Percentiles rank a stretch among this genome's conserved stretches.
phyloP scores from a whole-genome alignment of 2,888 invertebrate genomes.

The Lepidochitona cinerea region DNA sequence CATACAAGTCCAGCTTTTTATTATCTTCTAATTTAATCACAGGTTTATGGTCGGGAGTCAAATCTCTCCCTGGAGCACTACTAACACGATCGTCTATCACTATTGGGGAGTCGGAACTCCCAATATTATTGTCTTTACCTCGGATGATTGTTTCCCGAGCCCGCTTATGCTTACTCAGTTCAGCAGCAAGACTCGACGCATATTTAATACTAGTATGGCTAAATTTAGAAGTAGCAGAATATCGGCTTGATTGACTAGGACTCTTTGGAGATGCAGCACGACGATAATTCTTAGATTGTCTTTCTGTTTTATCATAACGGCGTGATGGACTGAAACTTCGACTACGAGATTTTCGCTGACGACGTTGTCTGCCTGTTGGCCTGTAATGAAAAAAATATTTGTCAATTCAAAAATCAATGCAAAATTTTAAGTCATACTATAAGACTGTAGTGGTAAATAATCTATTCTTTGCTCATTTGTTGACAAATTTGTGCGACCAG shows the following conservation, averaged over 20 bases:
- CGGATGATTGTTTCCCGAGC: slow-evolving; percentile 63
- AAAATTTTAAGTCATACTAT: too few relatives aligned
- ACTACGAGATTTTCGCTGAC: slow-evolving; percentile 25
- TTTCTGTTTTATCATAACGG: neutral
- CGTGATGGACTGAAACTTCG: slow-evolving; percentile 37
- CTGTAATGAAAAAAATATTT: too few relatives aligned
- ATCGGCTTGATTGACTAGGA: neutral
- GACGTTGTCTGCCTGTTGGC: too few relatives aligned
- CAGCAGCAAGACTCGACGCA: slow-evolving; percentile 66
- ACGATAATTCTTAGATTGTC: neutral
- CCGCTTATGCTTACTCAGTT: slow-evolving; percentile 65
- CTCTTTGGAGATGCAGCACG: neutral
- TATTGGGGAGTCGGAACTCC: slow-evolving; percentile 13
- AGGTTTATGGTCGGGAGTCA: neutral
- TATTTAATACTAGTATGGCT: slow-evolving; percentile 54
- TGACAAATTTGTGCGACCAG: too few relatives aligned
- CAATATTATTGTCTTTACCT: neutral
- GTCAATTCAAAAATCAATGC: too few relatives aligned
- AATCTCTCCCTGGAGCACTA: neutral
- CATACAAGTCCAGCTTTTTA: neutral
- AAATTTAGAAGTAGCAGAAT: slow-evolving; percentile 31
- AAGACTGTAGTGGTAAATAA: too few relatives aligned
- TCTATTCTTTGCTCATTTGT: too few relatives aligned
- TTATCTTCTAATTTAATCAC: neutral
- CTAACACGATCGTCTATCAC: slow-evolving; percentile 2